These are phyloP conservation scores for Sericinus montela DNA, from an alignment of 2,888 invertebrate genomes.

Conservation along the genomic window DNA sequence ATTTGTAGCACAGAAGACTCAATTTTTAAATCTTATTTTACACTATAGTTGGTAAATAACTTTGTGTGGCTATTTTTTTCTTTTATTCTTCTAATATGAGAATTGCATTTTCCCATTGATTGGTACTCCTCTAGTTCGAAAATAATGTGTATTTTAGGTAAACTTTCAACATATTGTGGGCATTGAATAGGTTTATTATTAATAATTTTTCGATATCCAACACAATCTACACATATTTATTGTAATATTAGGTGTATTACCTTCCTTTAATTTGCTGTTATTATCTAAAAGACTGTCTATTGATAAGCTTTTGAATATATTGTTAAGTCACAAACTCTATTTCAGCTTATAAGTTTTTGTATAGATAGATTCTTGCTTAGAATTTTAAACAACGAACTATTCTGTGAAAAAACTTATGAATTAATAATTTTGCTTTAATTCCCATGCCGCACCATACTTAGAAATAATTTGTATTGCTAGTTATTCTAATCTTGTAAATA, in stretches of 20 bases:
- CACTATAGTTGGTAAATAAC: too few relatives aligned
- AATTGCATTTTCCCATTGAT: too few relatives aligned
- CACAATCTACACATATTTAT: neutral
- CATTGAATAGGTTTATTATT: too few relatives aligned
- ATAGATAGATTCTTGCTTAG: slow-evolving; percentile 40
- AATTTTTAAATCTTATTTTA: too few relatives aligned
- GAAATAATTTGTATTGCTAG: slow-evolving; percentile 2
- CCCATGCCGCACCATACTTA: neutral
- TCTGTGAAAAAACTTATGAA: slow-evolving; percentile 47
- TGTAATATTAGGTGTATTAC: slow-evolving; percentile 28
- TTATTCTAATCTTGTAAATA: slow-evolving; percentile 6
- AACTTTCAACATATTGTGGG: too few relatives aligned
- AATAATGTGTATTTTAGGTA: too few relatives aligned
- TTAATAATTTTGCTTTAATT: slow-evolving; percentile 10
- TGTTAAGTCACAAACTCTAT: slow-evolving; percentile 75
- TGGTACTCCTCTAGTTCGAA: too few relatives aligned
- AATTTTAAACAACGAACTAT: slow-evolving; percentile 66
- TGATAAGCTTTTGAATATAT: slow-evolving; percentile 72
- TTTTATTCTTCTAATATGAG: too few relatives aligned
- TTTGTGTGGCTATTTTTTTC: too few relatives aligned
- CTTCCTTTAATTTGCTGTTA: slow-evolving; percentile 47
- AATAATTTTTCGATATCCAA: neutral
- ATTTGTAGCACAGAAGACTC: too few relatives aligned
- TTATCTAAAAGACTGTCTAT: slow-evolving; percentile 77
- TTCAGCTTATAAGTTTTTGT: slow-evolving; percentile 54